A percentile compares a stretch with the other conserved stretches of the same genome.
Evolutionary conservation across 1,140 invertebrate species (phyloP).

Genomic region (Diuraphis noxia): DNA sequence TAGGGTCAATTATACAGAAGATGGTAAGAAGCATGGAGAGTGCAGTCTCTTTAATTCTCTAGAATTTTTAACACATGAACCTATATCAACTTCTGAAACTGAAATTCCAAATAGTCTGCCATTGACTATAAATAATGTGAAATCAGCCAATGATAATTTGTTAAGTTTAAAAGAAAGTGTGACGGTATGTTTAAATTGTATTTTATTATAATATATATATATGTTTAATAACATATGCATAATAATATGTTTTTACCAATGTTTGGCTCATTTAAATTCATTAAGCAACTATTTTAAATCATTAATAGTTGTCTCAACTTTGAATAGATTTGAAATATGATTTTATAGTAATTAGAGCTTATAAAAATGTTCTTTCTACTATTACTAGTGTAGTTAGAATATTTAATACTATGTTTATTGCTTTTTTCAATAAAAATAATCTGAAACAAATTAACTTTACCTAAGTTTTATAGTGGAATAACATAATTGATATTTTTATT

Average conservation of each 20-base stretch:
- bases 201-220: too few species aligned
- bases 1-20: neutral
- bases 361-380: neutral
- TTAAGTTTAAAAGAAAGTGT: neutral
- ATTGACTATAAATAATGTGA: neutral
- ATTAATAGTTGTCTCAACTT: too few species aligned
- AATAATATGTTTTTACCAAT: neutral
- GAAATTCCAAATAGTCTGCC: neutral
- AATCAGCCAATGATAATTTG: neutral
- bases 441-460: neutral
- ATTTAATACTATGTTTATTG: neutral
- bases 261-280: neutral
- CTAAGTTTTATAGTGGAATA: too few species aligned
- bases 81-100: neutral
- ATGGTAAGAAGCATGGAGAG: slow-evolving; percentile 11
- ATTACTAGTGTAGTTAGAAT: neutral
- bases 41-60: slow-evolving; percentile 37
- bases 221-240: neutral
- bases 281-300: neutral
- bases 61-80: neutral
- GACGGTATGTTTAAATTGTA: neutral
- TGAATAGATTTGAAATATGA: too few species aligned
- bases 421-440: neutral
- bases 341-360: too few species aligned
- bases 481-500: neutral